Evolutionary conservation across 2,797 vertebrate species (phyloP), one percentile per base, ranked within the genome.

Genomic region (Lycodopsis pacificus): DNA sequence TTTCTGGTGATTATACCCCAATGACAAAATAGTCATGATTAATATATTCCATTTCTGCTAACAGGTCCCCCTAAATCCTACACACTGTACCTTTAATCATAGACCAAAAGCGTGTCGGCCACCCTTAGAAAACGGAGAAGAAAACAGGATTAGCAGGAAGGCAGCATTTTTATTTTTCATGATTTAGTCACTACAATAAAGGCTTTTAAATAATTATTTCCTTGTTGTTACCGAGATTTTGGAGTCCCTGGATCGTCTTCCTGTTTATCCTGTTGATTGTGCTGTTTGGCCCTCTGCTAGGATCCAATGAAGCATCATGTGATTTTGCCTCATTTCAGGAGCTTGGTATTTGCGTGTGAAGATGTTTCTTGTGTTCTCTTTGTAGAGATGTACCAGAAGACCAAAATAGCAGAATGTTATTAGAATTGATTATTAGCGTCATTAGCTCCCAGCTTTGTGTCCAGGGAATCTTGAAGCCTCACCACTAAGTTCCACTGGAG

Each of bases 391-490:
- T 53, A 54, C 79, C 78, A 4, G 4, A 62, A 42, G 67, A 66
- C 25, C 30, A 54, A 17, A 56, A 20, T 56, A 49, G 65, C 9
- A 53, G 58, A 59, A 17, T 15, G 25, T 75, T 66, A 51, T 72
- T 75, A 10, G 15, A 68, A 71, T 34, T 49, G 65, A 84, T 81
- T 58, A 69, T 73, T 30, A 58, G 20, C 25, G 61, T 79, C 8
- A 72, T 77, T 44, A 59, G 56, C 64, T 67, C n/a, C 22, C 13
- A 25, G 8, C 2, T 12, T 36, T 19, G 54, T 42, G 15, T 63
- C 17, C 19, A 14, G 69, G 34, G 49, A 73, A 34, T 48, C 20
- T 56, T 46, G 7, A 44, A 46, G 57, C 38, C 56, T 67, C 22
- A 69, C 40, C 22, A 49, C 13, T 3, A 48, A 42, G 20, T 69